These are phyloP conservation scores for Ophioninae sp. DNA, from an alignment of 2,888 invertebrate species.

Conservation along the genomic window DNA sequence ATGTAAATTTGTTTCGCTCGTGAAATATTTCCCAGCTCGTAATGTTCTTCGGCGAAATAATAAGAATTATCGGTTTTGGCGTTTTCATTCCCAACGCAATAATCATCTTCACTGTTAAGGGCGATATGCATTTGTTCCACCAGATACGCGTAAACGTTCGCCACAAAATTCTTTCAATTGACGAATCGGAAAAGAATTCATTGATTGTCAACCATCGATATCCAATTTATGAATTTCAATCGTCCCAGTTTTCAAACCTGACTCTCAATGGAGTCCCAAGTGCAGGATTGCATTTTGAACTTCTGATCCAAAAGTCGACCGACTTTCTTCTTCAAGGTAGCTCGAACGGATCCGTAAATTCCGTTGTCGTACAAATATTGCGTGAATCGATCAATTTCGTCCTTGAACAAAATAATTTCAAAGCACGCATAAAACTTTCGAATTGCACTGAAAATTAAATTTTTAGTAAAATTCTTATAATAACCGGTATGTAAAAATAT, in stretches of 20 bases:
- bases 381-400: constrained; percentile 71
- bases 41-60: constrained; percentile 71
- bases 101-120: constrained; percentile 67
- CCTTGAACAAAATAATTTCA: constrained; percentile 64
- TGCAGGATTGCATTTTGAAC: constrained; percentile 64
- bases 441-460: background rate
- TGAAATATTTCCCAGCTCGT: constrained; percentile 67
- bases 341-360: constrained; percentile 67
- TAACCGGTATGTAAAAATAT: constrained; percentile 58
- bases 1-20: constrained; percentile 65
- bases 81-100: constrained; percentile 37
- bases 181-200: background rate
- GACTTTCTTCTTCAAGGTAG: constrained; percentile 69
- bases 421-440: background rate
- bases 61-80: constrained; percentile 40
- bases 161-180: constrained; percentile 69
- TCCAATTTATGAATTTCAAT: background rate
- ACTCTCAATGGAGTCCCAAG: constrained; percentile 63
- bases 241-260: constrained; percentile 65
- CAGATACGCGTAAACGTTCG: constrained; percentile 69
- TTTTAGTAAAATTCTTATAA: background rate
- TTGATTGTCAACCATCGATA: background rate
- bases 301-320: constrained; percentile 72
- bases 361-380: constrained; percentile 73
- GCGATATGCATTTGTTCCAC: constrained; percentile 73